Evolutionary conservation across 2,797 vertebrate genomes (phyloP), one percentile per base, ranked within the genome.

Genomic region (Chrosomus eos): DNA sequence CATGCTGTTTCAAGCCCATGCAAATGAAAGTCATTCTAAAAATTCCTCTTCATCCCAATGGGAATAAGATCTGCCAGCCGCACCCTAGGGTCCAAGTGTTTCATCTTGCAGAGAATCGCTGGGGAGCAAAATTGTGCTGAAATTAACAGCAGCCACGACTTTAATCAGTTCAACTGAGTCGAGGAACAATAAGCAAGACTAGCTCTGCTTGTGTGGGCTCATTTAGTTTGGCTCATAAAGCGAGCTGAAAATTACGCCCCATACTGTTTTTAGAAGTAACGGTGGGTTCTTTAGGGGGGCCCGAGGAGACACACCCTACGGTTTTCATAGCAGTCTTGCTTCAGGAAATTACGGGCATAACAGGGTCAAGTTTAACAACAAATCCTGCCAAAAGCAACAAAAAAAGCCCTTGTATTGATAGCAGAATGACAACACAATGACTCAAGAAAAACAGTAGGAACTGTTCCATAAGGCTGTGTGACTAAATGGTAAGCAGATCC

Each of bases 11-110:
- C 91, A 88, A 90, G 89, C 87, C 79, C 89, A 92, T 92, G 91
- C 89, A 94, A 94, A 93, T 92, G 82, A 92, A 92, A 87, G 62
- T 85, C 55, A 53, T 76, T 91, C 88, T 85, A 82, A 90, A 90
- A 89, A 92, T 90, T 91, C 89, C 86, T 86, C 89, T 90, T 91
- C 67, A 90, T 92, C 86, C 43, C 18, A 81, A 45, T 83, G 88
- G 87, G 89, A 91, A 73, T 82, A 83, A 18, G 33, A 82, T 92
- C 88, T 90, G 92, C 89, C 90, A 90, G 70, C 55, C 67, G 88
- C 76, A 78, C 85, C 89, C 80, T 38, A 28, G 79, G 84, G 64
- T 89, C 82, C 75, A 74, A 1, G 70, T 26, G 85, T 90, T 92
- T 91, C 81, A 88, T 92, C 88, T 91, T 67, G 88, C 72, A 70